Base-by-base conservation (phyloP, 2,113 vertebrate species). In the Charina bottae region DNA sequence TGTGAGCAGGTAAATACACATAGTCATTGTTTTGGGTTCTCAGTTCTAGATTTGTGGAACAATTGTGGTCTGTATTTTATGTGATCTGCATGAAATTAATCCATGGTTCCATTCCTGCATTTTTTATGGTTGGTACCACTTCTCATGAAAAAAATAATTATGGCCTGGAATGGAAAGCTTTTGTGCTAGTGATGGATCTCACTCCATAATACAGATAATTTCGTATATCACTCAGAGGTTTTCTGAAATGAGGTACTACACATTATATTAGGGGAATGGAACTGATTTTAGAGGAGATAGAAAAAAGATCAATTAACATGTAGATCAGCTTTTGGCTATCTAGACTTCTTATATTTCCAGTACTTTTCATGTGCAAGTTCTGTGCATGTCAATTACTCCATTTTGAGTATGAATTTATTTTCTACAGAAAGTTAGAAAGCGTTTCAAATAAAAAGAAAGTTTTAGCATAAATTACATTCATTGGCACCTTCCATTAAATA, bases 371-470 rank as follows among this genome's bases (percentile, higher is more conserved):
- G 17, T 78, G 72, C 72, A 78, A 78, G 17, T 78, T 37, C 15
- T 42, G 15, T 55, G 21, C 42, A 54, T 37, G 54, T 55, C 72
- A 83, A 88, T 83, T 33, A 91, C 12, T 58, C 26, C 37, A 84
- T 11, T 84, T 24, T 62, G n/a, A 53, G 23, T 55, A 59, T 19
- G 78, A 62, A 92, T 54, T n/a, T 37, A 62, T 54, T 2, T 6
- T 91, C 23, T 23, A 10, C 3, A 53, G 10, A 26, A 78, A 83
- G 33, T 17, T 26, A 83, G 24, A 58, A 26, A 33, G 3, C 24
- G n/a, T 87, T 78, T 91, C 11, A 88, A 37, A 28, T 94, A 89
- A 91, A 0, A 37, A 92, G 91, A 6, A 6, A 9, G 10, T 88
- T 87, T 56, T 89, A 28, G 2, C 53, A 87, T 78, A 54, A 72